Evolutionary conservation across 2,113 vertebrate genomes (phyloP), one percentile per base, ranked within the genome.

Genomic region (Anser cygnoides): DNA sequence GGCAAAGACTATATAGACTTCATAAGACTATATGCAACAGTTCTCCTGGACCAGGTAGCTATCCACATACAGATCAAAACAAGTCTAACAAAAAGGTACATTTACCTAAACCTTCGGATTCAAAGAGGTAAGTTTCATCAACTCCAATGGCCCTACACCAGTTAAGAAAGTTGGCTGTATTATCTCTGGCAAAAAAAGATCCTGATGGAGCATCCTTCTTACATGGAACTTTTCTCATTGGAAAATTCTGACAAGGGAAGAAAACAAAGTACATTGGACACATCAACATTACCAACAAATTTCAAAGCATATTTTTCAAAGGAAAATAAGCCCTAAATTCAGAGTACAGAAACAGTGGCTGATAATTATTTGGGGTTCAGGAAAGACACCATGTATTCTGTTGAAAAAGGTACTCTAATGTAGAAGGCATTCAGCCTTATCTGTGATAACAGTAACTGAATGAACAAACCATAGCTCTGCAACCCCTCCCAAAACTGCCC

Each of bases 151-250:
- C 94, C 33, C 98, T 98, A 83, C 99, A 99, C 99, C 99, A 99
- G 77, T 98, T 97, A 87, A 99, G 98, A 97, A 99, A 99, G 98
- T 99, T 99, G 3, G 99, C 99, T 0, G 99, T 99, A 95, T 99
- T 99, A 96, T 99, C 99, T 44, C 99, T 98, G 66, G 99, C 99
- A 88, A 99, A 99, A 97, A 99, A 99, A 21, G 99, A 99, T 37
- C 99, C 99, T 1, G 99, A 98, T 15, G 99, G 98, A 74, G 99
- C 99, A 77, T 99, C 98, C 66, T 98, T 98, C 97, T 99, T 99
- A 96, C 98, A 99, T 0, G 98, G 97, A 23, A 99, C 98, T 97
- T 98, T 99, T 97, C 97, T 98, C 97, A 98, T 97, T 63, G 98
- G 98, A 95, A 99, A 98, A 90, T 98, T 97, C 98, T 99, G 96